These are phyloP conservation scores for Chloebia gouldiae DNA, from an alignment of 2,113 vertebrate species.

Conservation along the genomic window DNA sequence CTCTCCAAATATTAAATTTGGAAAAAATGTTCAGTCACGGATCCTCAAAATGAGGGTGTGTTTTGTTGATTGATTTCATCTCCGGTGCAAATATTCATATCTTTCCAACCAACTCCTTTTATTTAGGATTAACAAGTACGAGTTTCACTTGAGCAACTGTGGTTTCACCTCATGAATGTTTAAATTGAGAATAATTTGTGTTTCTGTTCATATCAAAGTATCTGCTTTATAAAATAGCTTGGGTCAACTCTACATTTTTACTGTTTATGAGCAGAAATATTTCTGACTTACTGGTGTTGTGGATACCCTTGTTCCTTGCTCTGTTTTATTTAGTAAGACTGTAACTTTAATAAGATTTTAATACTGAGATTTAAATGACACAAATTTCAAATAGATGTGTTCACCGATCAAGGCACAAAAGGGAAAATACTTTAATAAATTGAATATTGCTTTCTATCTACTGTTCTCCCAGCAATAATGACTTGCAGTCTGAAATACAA, in stretches of 20 bases:
- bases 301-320: neutral
- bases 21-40: neutral
- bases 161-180: neutral
- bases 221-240: neutral
- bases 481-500: neutral
- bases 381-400: neutral
- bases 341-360: neutral
- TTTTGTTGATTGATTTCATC: neutral
- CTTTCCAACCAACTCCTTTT: neutral
- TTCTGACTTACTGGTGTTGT: neutral
- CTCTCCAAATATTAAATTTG: neutral
- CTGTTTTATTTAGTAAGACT: neutral
- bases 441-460: neutral
- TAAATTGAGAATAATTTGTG: neutral
- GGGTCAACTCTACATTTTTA: neutral
- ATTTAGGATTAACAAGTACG: neutral
- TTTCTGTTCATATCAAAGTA: neutral
- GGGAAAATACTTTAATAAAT: neutral
- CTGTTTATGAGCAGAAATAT: neutral
- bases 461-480: neutral
- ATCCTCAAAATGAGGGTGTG: neutral
- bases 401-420: neutral
- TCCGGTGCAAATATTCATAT: neutral
- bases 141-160: neutral
- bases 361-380: neutral